A percentile compares a stretch with the other conserved stretches of the same genome.
These are phyloP conservation scores for Tringa solitaria DNA, from an alignment of 2,113 vertebrate genomes.

Conservation along the genomic window DNA sequence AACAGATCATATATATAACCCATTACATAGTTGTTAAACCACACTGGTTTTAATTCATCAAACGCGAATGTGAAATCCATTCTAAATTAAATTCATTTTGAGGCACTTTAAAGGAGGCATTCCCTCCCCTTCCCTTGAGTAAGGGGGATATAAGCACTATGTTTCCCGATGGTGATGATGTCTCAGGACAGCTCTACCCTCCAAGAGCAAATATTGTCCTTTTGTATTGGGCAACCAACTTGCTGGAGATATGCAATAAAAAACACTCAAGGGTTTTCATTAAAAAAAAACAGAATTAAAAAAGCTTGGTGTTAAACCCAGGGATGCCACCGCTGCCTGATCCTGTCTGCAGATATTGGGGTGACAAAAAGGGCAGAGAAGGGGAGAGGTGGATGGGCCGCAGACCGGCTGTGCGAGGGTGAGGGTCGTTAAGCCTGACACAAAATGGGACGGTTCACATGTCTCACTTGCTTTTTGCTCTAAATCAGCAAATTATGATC, in stretches of 20 bases:
- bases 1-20: conserved; percentile 64
- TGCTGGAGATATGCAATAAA: not conserved
- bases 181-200: not conserved
- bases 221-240: not conserved
- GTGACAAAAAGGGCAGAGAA: not conserved
- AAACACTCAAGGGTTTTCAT: not conserved
- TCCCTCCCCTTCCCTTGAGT: not conserved
- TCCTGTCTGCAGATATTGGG: not conserved
- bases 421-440: rapidly evolving
- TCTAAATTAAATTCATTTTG: conserved; percentile 44
- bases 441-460: not conserved
- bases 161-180: not conserved
- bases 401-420: not conserved
- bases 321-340: not conserved
- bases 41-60: conserved; percentile 57
- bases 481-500: not conserved
- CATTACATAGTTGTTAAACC: conserved; percentile 66
- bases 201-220: not conserved
- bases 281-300: not conserved
- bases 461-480: not conserved
- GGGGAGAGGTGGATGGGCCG: not conserved
- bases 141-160: not conserved
- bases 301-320: not conserved
- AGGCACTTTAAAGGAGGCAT: not conserved
- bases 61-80: conserved; percentile 16